Evolutionary conservation across 2,113 vertebrate species (phyloP).

Genomic region (Stercorarius parasiticus): DNA sequence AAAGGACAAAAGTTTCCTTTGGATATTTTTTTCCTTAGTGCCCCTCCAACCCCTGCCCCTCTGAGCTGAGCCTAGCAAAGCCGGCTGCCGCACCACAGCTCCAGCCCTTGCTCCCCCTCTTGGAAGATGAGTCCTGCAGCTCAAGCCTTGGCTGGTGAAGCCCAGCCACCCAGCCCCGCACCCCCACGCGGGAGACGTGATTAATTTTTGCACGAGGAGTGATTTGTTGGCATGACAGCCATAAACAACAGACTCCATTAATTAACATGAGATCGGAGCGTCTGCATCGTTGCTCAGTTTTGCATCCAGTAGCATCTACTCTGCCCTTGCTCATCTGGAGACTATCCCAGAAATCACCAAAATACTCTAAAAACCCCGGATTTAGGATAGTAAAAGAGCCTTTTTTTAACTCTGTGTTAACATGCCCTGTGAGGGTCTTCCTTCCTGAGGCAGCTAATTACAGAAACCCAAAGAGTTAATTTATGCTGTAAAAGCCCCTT

Average conservation of each 20-base stretch:
- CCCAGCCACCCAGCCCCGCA: background rate
- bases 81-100: background rate
- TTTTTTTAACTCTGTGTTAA: background rate
- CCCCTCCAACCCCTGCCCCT: background rate
- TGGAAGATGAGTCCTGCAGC: background rate
- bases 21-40: background rate
- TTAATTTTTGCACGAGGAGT: conserved; percentile 49
- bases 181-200: background rate
- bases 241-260: conserved; percentile 43
- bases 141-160: background rate
- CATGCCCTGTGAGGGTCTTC: background rate
- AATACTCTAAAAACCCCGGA: background rate
- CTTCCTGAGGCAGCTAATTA: conserved; percentile 10
- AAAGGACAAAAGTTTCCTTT: background rate
- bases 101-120: background rate
- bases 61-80: background rate
- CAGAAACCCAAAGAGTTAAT: conserved; percentile 19
- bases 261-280: background rate
- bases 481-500: conserved; percentile 1
- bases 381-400: background rate
- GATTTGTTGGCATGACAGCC: conserved; percentile 43
- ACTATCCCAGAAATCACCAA: background rate
- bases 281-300: background rate
- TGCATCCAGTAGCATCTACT: background rate
- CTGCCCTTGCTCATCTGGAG: background rate